phyloP scores from a whole-genome alignment of 2,888 invertebrate genomes.

The Cerceris ruficornis region DNA sequence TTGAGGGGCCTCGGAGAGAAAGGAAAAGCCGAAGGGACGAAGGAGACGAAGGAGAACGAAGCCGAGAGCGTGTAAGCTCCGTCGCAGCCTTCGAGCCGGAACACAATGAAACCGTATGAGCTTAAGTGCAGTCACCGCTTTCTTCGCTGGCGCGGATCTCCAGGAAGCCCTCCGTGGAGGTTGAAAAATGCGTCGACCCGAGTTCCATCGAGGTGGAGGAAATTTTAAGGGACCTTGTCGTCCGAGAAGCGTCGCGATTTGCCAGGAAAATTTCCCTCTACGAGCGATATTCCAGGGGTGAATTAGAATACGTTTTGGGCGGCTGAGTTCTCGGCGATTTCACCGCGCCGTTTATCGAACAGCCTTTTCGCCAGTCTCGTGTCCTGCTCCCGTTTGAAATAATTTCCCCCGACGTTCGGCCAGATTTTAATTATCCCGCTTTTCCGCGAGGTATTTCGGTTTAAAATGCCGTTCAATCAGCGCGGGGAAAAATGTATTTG shows the following conservation, averaged over 20 bases:
- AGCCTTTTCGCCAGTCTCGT: no score
- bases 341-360: no score
- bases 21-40: background rate
- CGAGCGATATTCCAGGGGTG: background rate
- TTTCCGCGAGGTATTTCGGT: background rate
- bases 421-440: background rate
- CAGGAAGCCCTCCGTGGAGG: background rate
- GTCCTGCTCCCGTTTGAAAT: no score
- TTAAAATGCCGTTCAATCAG: no score
- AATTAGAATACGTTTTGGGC: background rate
- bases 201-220: background rate
- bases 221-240: background rate
- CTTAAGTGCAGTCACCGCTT: slow-evolving; percentile 29
- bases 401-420: background rate
- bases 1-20: background rate
- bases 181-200: background rate
- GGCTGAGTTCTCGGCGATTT: no score
- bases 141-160: background rate
- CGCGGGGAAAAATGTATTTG: no score
- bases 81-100: slow-evolving; percentile 26
- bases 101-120: slow-evolving; percentile 57
- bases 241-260: background rate
- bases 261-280: no score
- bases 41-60: background rate
- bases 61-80: background rate